Base-by-base conservation (phyloP, 1,140 invertebrate genomes). In the Leptopilina clavipes region DNA sequence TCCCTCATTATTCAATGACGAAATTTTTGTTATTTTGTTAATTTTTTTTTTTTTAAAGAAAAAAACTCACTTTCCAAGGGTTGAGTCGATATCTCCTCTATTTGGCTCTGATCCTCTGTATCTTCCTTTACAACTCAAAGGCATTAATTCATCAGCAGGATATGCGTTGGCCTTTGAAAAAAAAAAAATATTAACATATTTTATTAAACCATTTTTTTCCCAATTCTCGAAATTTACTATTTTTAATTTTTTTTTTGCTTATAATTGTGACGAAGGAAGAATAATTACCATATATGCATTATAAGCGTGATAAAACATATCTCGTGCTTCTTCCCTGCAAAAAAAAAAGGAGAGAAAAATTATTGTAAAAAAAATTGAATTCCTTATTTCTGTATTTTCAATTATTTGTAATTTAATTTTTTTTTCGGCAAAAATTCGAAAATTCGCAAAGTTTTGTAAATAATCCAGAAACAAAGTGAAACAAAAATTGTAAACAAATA, bases 301-400 rank as follows among this genome's bases (percentile, higher is more conserved):
- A 88, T 98, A 99, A n/a, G 96, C 98, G 93, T 99, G 98, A 90
- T 97, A 97, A 90, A 99, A 99, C 97, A 99, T 98, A 84, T 97
- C 95, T 59, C 96, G 92, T 12, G 97, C 94, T 91, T 98, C 94
- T 82, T 96, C 94, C 86, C 96, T 97, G 85, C 37, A 40, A 40
- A 40, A 52, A 92, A 91, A 77, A 80, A n/a, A n/a, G n/a, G n/a
- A n/a, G n/a, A n/a, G n/a, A n/a, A n/a, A n/a, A n/a, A n/a, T n/a
- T n/a, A n/a, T n/a, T n/a, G n/a, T n/a, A n/a, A n/a, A n/a, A n/a
- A n/a, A n/a, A n/a, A n/a, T n/a, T n/a, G n/a, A n/a, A n/a, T n/a
- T n/a, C n/a, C n/a, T n/a, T n/a, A n/a, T n/a, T n/a, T n/a, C n/a
- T n/a, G n/a, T n/a, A n/a, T n/a, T n/a, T n/a, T n/a, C n/a, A n/a